Conservation (phyloP, 92 coral and sea anemone genomes). For the Paragorgia papillata region DNA sequence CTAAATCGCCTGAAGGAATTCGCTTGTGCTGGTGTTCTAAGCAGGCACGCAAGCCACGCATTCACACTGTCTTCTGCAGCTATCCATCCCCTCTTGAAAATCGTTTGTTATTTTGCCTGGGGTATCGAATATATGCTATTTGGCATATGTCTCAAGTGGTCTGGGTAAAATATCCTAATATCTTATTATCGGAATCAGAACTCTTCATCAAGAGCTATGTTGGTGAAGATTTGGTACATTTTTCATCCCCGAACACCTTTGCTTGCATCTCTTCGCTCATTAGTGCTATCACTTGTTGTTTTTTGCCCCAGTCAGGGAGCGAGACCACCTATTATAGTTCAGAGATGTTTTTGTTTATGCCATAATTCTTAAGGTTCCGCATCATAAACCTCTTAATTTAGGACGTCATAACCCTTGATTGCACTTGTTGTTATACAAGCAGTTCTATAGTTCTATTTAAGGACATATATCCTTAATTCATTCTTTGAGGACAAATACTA, state of each 20-base stretch:
- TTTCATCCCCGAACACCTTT: too few species aligned
- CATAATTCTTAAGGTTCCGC: too few species aligned
- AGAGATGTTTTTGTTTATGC: too few species aligned
- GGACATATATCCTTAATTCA: too few species aligned
- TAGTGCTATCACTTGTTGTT: neutral
- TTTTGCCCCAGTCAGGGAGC: neutral
- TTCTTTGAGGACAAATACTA: too few species aligned
- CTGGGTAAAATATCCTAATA: slow-evolving; percentile 19
- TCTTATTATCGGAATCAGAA: neutral
- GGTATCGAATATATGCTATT: neutral
- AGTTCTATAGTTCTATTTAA: too few species aligned
- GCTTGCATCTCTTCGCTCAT: too few species aligned
- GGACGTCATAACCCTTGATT: too few species aligned
- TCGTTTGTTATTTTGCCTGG: slow-evolving; percentile 13
- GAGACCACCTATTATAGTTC: neutral
- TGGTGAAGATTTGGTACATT: too few species aligned
- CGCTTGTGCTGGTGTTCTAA: neutral
- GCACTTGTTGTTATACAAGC: too few species aligned
- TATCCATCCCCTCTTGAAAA: neutral
- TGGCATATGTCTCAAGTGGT: slow-evolving; percentile 9
- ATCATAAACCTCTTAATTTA: too few species aligned
- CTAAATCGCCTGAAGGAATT: neutral
- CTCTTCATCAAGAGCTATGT: neutral
- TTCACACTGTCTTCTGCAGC: too few species aligned
- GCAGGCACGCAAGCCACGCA: neutral